Evolutionary conservation across 2,888 invertebrate genomes (phyloP).

Genomic region (Tridacna gigas): DNA sequence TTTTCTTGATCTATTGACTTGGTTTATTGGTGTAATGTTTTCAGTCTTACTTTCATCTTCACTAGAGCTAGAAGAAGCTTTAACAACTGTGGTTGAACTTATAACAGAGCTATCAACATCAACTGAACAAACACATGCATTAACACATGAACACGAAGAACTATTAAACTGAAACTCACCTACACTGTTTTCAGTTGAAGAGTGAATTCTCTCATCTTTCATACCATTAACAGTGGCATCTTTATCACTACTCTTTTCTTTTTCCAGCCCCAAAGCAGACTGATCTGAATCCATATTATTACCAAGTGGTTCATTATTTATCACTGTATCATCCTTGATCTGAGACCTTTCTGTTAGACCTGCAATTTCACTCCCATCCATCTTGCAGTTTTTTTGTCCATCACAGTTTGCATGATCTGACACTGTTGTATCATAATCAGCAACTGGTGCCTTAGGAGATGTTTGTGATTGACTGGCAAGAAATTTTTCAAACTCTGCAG

Average conservation of each 20-base stretch:
- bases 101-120: constrained; percentile 1
- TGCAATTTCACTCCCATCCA: background rate
- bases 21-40: background rate
- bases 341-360: background rate
- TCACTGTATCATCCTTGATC: background rate
- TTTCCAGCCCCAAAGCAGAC: background rate
- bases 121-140: constrained; percentile 33
- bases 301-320: background rate
- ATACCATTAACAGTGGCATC: background rate
- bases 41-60: constrained; percentile 27
- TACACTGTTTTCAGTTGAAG: background rate
- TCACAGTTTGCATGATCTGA: background rate
- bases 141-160: constrained; percentile 34
- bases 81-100: constrained; percentile 42
- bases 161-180: constrained; percentile 39
- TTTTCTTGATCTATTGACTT: background rate
- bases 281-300: background rate
- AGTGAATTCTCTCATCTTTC: background rate
- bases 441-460: background rate
- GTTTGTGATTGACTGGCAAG: constrained; percentile 28
- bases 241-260: background rate
- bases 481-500: constrained; percentile 63
- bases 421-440: background rate
- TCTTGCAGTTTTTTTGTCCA: background rate
- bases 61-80: constrained; percentile 55